These are phyloP conservation scores for Gavialis gangeticus DNA, from an alignment of 2,113 vertebrate genomes.

Conservation along the genomic window DNA sequence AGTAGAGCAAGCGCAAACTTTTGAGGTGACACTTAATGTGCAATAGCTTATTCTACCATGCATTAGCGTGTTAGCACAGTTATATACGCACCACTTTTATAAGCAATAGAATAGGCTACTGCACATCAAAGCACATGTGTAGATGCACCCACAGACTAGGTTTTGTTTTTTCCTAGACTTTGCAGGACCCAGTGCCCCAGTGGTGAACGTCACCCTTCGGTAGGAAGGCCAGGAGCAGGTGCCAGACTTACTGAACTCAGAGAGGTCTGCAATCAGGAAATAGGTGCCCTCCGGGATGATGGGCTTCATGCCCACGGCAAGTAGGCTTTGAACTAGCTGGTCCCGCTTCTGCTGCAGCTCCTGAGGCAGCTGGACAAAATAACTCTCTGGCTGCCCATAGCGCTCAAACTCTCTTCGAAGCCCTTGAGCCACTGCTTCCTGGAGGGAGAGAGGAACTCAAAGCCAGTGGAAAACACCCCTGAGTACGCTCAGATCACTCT, in stretches of 20 bases:
- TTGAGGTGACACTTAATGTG: too few species aligned
- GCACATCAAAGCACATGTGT: too few species aligned
- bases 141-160: background rate
- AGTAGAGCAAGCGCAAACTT: too few species aligned
- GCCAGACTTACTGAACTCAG: conserved; percentile 86
- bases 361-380: conserved; percentile 86
- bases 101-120: too few species aligned
- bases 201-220: background rate
- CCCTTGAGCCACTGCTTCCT: conserved; percentile 89
- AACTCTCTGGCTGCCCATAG: conserved; percentile 87
- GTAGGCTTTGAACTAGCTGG: conserved; percentile 83
- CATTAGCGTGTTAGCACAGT: too few species aligned
- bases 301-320: conserved; percentile 85
- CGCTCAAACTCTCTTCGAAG: conserved; percentile 85
- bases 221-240: background rate
- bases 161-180: background rate
- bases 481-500: background rate
- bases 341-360: conserved; percentile 82
- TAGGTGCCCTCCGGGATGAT: conserved; percentile 91
- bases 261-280: conserved; percentile 91
- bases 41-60: too few species aligned
- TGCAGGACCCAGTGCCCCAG: background rate
- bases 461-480: background rate
- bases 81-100: too few species aligned
- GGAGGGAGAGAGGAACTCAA: background rate